A percentile compares a stretch with the other conserved stretches of the same genome.
phyloP scores from a whole-genome alignment of 2,797 vertebrate genomes.

The Antrozous pallidus region DNA sequence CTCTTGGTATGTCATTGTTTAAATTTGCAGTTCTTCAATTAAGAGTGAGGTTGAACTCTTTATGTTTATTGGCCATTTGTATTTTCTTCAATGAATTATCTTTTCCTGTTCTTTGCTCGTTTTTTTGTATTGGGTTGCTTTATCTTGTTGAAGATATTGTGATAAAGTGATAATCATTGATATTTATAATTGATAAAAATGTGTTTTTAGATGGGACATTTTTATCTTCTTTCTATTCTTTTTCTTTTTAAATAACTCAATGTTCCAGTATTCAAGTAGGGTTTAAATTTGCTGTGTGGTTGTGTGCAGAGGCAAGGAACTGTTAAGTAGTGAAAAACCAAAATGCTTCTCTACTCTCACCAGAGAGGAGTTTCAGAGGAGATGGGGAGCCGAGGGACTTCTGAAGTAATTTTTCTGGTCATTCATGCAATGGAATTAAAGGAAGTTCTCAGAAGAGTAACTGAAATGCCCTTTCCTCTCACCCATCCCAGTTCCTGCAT shows the following conservation, averaged over 20 bases:
- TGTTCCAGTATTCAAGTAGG: neutral
- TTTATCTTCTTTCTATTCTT: neutral
- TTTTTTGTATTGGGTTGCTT: neutral
- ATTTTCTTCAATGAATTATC: neutral
- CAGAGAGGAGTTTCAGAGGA: neutral
- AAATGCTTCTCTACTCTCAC: neutral
- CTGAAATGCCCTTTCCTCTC: neutral
- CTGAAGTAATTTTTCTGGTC: neutral
- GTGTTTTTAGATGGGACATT: neutral
- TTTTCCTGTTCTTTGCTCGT: neutral
- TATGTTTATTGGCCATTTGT: neutral
- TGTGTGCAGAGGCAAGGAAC: neutral
- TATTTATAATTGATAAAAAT: neutral
- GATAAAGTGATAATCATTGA: neutral
- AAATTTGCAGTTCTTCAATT: neutral
- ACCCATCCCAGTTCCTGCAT: neutral
- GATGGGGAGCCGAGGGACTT: neutral
- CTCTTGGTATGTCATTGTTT: slow-evolving; percentile 2
- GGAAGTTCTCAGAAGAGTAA: neutral
- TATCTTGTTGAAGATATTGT: neutral
- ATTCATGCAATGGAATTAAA: neutral
- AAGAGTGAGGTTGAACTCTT: neutral
- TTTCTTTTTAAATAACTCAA: neutral
- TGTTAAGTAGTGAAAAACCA: neutral
- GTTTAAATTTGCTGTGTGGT: neutral